Conservation (phyloP, 2,113 vertebrate genomes). For the Ophthalmotilapia sp. region DNA sequence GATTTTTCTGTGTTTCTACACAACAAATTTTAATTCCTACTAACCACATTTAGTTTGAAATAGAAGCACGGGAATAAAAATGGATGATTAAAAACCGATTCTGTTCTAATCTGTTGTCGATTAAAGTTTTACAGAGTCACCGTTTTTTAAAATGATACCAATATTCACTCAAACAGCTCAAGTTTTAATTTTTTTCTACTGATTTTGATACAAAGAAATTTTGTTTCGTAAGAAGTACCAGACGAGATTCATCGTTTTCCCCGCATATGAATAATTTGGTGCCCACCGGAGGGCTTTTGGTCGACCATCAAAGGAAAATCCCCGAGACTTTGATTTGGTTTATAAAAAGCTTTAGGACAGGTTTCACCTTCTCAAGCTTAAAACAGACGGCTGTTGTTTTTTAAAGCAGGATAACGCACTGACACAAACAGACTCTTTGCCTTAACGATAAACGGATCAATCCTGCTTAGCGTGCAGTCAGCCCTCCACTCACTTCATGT, state of each 20-base stretch:
- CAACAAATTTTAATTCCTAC: neutral
- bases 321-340: fast-evolving
- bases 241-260: neutral
- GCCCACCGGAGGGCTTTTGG: neutral
- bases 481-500: neutral
- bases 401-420: neutral
- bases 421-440: neutral
- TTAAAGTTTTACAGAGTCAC: neutral
- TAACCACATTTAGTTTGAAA: neutral
- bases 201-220: neutral
- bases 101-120: neutral
- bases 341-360: neutral
- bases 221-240: neutral
- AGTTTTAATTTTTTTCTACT: neutral
- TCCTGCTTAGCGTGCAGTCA: neutral
- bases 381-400: neutral
- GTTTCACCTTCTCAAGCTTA: neutral
- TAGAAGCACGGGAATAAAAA: neutral
- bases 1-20: neutral
- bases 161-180: neutral
- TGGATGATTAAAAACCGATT: neutral
- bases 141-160: neutral
- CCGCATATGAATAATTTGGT: neutral
- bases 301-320: neutral
- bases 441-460: neutral